A percentile compares a stretch with the other conserved stretches of the same genome.
Evolutionary conservation across 2,888 invertebrate genomes (phyloP).

Genomic region (Podotricha telesiphe): DNA sequence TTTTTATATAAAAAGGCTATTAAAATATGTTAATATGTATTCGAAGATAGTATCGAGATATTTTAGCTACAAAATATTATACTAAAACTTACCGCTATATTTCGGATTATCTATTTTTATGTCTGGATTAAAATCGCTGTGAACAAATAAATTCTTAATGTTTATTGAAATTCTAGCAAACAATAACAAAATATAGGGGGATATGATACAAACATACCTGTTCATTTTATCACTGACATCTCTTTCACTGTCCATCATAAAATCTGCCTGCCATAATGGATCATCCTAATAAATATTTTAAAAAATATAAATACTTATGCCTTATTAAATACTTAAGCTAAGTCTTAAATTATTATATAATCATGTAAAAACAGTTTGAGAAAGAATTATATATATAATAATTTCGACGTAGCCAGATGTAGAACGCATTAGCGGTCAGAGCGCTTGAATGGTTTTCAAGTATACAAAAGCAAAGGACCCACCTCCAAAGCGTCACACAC

Average conservation of each 20-base stretch:
- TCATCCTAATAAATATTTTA: slow-evolving; percentile 60
- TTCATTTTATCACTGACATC: slow-evolving; percentile 58
- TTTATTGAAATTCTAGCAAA: too few relatives aligned
- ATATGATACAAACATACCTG: slow-evolving; percentile 52
- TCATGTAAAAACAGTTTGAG: too few relatives aligned
- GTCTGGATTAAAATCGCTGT: slow-evolving; percentile 68
- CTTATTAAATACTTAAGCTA: not conserved
- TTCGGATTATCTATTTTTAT: slow-evolving; percentile 67
- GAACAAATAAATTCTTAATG: slow-evolving; percentile 44
- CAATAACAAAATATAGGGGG: too few relatives aligned
- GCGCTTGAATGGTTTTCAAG: too few relatives aligned
- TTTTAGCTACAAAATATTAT: not conserved
- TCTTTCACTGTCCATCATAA: slow-evolving; percentile 70
- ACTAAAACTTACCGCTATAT: slow-evolving; percentile 66
- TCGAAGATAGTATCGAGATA: not conserved
- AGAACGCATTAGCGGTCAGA: too few relatives aligned
- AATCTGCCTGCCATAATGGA: slow-evolving; percentile 75
- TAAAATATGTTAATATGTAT: too few relatives aligned
- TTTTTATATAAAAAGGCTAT: too few relatives aligned
- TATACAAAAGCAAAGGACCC: slow-evolving; percentile 39
- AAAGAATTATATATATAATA: too few relatives aligned
- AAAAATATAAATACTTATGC: not conserved
- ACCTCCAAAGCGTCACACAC: slow-evolving; percentile 85
- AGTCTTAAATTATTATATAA: too few relatives aligned
- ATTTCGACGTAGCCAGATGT: too few relatives aligned